phyloP scores from a whole-genome alignment of 2,888 invertebrate species.

The Clepsis dumicolana region DNA sequence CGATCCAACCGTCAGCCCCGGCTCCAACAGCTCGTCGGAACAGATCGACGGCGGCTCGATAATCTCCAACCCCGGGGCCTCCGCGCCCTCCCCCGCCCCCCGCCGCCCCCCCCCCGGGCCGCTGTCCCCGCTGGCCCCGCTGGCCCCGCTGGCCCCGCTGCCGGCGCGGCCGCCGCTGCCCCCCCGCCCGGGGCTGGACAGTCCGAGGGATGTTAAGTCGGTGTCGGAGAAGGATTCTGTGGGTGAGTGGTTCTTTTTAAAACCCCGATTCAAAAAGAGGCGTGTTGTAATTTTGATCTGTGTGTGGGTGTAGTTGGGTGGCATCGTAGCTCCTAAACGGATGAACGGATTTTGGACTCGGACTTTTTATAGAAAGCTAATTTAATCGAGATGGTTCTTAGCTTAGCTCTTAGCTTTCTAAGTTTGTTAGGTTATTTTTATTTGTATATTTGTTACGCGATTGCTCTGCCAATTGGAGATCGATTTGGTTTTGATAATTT shows the following conservation, averaged over 20 bases:
- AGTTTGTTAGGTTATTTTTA: too few species aligned
- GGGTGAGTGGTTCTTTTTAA: slow-evolving; percentile 57
- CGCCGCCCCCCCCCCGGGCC: slow-evolving; percentile 45
- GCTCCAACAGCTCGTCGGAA: slow-evolving; percentile 82
- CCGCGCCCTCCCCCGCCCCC: slow-evolving; percentile 50
- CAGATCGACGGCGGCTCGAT: slow-evolving; percentile 80
- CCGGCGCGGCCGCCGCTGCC: slow-evolving; percentile 71
- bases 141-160: slow-evolving; percentile 75
- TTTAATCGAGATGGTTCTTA: too few species aligned
- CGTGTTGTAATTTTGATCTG: too few species aligned
- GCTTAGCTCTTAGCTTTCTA: too few species aligned
- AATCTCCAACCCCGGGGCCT: slow-evolving; percentile 57
- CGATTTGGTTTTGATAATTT: too few species aligned
- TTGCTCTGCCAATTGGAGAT: too few species aligned
- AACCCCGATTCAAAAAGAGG: too few species aligned
- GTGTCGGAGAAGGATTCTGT: slow-evolving; percentile 67
- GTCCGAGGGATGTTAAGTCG: slow-evolving; percentile 68
- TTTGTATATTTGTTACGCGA: too few species aligned
- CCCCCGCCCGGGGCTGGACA: slow-evolving; percentile 65
- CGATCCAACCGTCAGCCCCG: slow-evolving; percentile 78
- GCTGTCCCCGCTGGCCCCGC: slow-evolving; percentile 64
- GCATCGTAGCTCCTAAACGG: too few species aligned
- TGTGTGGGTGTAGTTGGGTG: too few species aligned
- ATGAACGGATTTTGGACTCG: too few species aligned
- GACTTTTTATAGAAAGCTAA: too few species aligned